Base-by-base conservation (phyloP, 2,888 invertebrate genomes). In the Agonopterix subpropinquella region DNA sequence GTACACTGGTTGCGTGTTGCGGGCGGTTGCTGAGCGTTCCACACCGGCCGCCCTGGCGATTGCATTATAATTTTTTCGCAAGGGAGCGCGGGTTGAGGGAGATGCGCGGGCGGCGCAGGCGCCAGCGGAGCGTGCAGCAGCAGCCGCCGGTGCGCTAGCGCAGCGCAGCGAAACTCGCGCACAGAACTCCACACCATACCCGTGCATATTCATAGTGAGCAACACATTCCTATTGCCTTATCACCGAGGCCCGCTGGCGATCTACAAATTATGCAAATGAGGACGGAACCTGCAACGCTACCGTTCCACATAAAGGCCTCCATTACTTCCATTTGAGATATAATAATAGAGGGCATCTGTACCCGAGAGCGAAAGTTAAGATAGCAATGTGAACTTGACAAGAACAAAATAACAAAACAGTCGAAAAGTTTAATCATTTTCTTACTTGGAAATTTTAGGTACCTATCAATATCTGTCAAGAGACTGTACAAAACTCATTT, bases 1-100 rank as follows among this genome's bases (percentile, higher is more conserved):
- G 81, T 80, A 79, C 75, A 88, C 88, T 88, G 85, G 70, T 83
- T 79, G 79, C 82, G 85, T 86, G 85, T 76, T 79, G 76, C 70
- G 71, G 70, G 70, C 74, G 78, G 77, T 79, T 72, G 78, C 70
- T 70, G 73, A 78, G 78, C 85, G 86, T 85, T 84, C 86, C 84
- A 86, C 86, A 74, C 81, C 83, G 79, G 67, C 86, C 83, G 85
- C 83, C 85, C 86, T 79, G 85, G 78, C 85, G 82, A 84, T 87
- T 87, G 88, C 88, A 86, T 86, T 86, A 86, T 85, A 80, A 80
- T 85, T 86, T 81, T 81, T 87, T 86, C 86, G 86, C 87, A 86
- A 87, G 85, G 85, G 86, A 80, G 78, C 76, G 77, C 77, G 84
- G 76, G 80, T 78, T 69, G 80, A 75, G 69, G 71, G 65, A 54